A percentile compares a stretch with the other conserved stretches of the same genome.
Evolutionary conservation across 2,888 invertebrate species (phyloP).

Genomic region (Drosophila cognata): DNA sequence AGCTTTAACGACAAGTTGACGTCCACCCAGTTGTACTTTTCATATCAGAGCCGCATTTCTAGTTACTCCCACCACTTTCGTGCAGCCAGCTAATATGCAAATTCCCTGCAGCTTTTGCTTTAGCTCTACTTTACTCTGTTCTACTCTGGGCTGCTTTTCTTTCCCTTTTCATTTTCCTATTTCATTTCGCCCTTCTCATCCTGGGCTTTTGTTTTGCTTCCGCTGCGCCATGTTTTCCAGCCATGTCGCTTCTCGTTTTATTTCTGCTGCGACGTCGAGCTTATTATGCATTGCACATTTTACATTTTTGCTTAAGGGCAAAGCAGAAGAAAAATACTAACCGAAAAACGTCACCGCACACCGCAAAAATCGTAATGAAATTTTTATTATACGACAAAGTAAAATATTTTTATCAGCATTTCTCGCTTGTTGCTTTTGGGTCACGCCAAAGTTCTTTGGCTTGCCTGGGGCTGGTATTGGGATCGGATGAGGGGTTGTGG

Average conservation of each 20-base stretch:
- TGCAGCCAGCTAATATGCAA: conserved; percentile 73
- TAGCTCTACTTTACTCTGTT: conserved; percentile 47
- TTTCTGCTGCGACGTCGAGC: conserved; percentile 51
- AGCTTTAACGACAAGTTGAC: conserved; percentile 58
- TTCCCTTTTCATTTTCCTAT: conserved; percentile 27
- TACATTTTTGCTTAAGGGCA: conserved; percentile 66
- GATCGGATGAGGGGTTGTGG: conserved; percentile 2
- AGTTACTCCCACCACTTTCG: conserved; percentile 42
- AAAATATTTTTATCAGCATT: conserved; percentile 80
- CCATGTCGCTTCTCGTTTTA: conserved; percentile 48
- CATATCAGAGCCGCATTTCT: conserved; percentile 17
- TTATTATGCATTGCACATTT: conserved; percentile 81
- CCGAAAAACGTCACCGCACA: conserved; percentile 40
- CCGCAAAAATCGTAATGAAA: conserved; percentile 81
- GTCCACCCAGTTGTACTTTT: conserved; percentile 15
- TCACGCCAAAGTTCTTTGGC: conserved; percentile 55
- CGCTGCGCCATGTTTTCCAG: conserved; percentile 68
- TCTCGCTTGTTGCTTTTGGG: conserved; percentile 76
- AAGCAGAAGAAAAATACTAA: conserved; percentile 24
- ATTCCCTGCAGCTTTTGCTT: conserved; percentile 74
- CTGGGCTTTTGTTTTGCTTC: conserved; percentile 70
- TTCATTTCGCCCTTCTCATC: conserved; percentile 23
- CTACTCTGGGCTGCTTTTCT: conserved; percentile 37
- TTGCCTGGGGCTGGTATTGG: conserved; percentile 40
- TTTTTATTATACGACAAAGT: conserved; percentile 80